Base-by-base conservation (phyloP, 2,113 vertebrate species). In the Propithecus coquereli region DNA sequence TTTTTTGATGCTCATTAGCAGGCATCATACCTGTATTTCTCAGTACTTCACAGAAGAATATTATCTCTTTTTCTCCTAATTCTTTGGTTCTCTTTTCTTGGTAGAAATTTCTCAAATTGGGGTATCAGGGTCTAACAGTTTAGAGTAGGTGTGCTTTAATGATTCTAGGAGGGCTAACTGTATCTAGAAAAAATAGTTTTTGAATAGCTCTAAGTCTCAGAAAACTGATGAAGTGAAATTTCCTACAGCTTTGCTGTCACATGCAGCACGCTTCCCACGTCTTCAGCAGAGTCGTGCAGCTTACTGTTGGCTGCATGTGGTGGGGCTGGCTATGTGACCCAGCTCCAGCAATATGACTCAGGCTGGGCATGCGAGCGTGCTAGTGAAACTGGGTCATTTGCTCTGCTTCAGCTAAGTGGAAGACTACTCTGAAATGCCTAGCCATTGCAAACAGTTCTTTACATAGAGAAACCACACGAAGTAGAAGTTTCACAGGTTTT, bases 341-440 rank as follows among this genome's bases (percentile, higher is more conserved):
- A 65, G 61, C 86, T 84, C 71, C 59, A 25, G 22, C 8, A 57
- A 2, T 45, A 22, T 40, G 91, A 45, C 73, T 74, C 82, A 87
- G 81, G 37, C 47, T 57, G 30, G 18, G 73, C 81, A 47, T 43
- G 66, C 3, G 32, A 47, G 54, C 37, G 0, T 73, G 63, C 4
- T 82, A 16, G 45, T 74, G 90, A 95, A 97, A 96, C 52, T 93
- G 94, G 94, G 73, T 71, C 82, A 92, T 89, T n/a, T 52, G n/a
- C 59, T 95, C 50, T 23, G 45, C 80, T 88, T 68, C 71, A 52
- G n/a, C 45, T 70, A 40, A 65, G 23, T 61, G 5, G 8, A 32
- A 73, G 43, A 12, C 37, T 47, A 3, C 50, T 70, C 0, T 63
- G 71, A 88, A 87, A 45, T 86, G 77, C 40, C 20, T 59, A 30